Conservation (phyloP, 2,797 vertebrate species). For the Apodemus agrarius region DNA sequence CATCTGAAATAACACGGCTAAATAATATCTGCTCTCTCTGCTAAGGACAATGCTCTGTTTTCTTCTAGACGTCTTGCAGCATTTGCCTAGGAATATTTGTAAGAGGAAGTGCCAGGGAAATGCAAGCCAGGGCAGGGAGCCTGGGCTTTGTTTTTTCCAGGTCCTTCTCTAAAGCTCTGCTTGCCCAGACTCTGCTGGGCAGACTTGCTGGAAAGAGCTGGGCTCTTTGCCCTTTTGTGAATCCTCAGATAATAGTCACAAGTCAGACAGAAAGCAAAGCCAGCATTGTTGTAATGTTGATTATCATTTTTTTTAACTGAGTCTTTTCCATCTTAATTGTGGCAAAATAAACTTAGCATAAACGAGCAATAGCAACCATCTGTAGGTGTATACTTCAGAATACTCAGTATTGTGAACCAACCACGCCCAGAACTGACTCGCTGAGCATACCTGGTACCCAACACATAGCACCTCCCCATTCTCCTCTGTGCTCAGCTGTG, state of each 20-base stretch:
- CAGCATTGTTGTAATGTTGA: neutral
- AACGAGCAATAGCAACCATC: neutral
- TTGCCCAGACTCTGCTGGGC: neutral
- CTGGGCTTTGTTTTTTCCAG: neutral
- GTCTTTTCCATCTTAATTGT: neutral
- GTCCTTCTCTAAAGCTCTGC: neutral
- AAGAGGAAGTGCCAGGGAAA: conserved; percentile 1
- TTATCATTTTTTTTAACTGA: neutral
- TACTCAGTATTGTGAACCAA: neutral
- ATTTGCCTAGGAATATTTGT: conserved; percentile 50
- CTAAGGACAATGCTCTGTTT: conserved; percentile 71
- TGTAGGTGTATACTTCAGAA: neutral
- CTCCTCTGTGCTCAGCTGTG: neutral
- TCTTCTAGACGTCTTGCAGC: conserved; percentile 40
- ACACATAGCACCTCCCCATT: neutral
- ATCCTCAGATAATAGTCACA: neutral
- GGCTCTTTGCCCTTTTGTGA: neutral
- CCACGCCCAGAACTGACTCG: neutral
- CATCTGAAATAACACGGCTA: conserved; percentile 72
- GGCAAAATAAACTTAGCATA: neutral
- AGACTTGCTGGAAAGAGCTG: neutral
- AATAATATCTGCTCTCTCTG: conserved; percentile 72
- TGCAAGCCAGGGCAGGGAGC: neutral
- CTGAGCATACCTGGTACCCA: neutral
- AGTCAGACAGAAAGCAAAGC: neutral